These are phyloP conservation scores for Mycetomoellerius zeteki DNA, from an alignment of 1,140 invertebrate species.

Conservation along the genomic window DNA sequence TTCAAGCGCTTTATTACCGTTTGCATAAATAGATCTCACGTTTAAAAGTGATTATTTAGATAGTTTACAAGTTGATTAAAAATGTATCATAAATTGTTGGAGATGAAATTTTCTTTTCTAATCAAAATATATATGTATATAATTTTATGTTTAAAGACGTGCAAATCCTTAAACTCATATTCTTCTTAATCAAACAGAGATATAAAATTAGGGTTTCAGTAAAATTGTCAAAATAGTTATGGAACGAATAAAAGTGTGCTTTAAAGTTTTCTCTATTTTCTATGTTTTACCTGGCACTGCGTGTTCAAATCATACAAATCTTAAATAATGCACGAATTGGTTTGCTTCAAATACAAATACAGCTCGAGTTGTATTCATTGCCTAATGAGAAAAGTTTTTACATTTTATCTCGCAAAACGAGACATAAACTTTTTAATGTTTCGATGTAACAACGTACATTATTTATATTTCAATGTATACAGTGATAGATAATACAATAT, in stretches of 20 bases:
- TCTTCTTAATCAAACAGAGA: background rate
- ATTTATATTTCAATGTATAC: background rate
- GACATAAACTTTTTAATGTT: slow-evolving; percentile 6
- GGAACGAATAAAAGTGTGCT: background rate
- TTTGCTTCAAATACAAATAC: background rate
- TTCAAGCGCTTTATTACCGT: background rate
- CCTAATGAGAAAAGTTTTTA: slow-evolving; percentile 46
- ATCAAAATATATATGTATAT: background rate
- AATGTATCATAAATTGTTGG: background rate
- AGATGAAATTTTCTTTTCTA: background rate
- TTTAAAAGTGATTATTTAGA: slow-evolving; percentile 17
- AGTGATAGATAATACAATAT: background rate
- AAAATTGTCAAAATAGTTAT: slow-evolving; percentile 7
- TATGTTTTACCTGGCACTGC: background rate
- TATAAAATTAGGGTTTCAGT: background rate
- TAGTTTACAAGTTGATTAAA: background rate
- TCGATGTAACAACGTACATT: background rate
- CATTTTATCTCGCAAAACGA: slow-evolving; percentile 20
- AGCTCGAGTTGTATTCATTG: slow-evolving; percentile 12
- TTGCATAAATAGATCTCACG: background rate
- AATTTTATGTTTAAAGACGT: background rate
- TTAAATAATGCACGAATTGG: slow-evolving; percentile 11
- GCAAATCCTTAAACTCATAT: background rate
- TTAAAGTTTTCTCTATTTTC: background rate
- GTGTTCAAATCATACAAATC: background rate